Percentiles rank a stretch among this genome's conserved stretches.
Evolutionary conservation across 2,797 vertebrate genomes (phyloP).

Genomic region (Neosalanx taihuensis): DNA sequence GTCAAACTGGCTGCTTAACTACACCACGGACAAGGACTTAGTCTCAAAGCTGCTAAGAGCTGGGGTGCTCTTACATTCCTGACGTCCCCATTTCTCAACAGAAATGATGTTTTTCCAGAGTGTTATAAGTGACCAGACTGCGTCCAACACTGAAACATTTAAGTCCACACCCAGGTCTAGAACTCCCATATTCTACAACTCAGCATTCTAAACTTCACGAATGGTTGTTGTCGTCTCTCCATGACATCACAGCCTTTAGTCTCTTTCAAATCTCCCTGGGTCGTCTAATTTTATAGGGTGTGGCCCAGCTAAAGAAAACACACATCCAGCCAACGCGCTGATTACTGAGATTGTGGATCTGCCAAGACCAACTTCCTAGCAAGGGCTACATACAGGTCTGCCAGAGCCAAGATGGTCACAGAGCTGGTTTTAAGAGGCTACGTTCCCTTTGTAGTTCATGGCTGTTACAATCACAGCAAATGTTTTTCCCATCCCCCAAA

Average conservation of each 20-base stretch:
- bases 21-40: no score
- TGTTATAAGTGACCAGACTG: neutral
- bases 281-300: no score
- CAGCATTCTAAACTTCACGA: neutral
- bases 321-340: neutral
- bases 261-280: neutral
- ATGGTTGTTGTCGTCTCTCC: neutral
- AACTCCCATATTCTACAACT: neutral
- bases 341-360: neutral
- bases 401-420: neutral
- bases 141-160: neutral
- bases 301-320: neutral
- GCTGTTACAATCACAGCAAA: neutral
- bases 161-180: neutral
- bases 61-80: no score
- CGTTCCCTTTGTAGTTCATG: no score
- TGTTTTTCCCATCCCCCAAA: neutral
- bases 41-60: no score
- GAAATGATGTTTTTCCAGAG: neutral
- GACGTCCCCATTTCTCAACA: neutral
- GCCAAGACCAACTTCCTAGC: neutral
- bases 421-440: neutral
- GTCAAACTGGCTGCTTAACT: no score
- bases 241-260: slow-evolving; percentile 6
- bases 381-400: neutral